phyloP scores from a whole-genome alignment of 2,888 invertebrate species.

The Ecliptopera silaceata region DNA sequence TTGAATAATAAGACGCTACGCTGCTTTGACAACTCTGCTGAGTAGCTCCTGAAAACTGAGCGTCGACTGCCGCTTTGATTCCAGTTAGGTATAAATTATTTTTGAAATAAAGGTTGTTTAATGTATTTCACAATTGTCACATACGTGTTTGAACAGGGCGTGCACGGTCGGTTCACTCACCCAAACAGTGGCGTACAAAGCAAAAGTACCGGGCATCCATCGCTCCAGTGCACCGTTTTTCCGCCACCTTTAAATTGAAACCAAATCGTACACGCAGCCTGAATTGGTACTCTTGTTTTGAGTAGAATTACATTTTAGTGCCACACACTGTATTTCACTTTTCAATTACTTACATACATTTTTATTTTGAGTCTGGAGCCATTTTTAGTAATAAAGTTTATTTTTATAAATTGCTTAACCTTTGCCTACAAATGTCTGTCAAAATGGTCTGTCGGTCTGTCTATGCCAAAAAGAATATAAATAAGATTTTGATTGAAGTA shows the following conservation, averaged over 20 bases:
- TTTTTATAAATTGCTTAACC: background rate
- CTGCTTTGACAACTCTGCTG: slow-evolving; percentile 40
- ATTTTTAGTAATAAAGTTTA: too few relatives aligned
- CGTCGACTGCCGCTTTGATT: slow-evolving; percentile 14
- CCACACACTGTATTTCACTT: too few relatives aligned
- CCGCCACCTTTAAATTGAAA: slow-evolving; percentile 72
- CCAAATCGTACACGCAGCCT: slow-evolving; percentile 58
- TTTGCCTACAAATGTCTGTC: background rate
- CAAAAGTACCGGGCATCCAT: slow-evolving; percentile 61
- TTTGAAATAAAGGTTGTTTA: slow-evolving; percentile 45
- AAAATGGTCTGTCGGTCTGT: slow-evolving; percentile 4
- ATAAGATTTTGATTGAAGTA: slow-evolving; percentile 27
- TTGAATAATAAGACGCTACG: slow-evolving; percentile 32
- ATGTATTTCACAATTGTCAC: slow-evolving; percentile 49
- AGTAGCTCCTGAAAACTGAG: slow-evolving; percentile 16
- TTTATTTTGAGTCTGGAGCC: too few relatives aligned
- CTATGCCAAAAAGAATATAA: slow-evolving; percentile 16
- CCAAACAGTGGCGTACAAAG: slow-evolving; percentile 67
- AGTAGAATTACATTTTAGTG: too few relatives aligned
- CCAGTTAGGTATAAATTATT: slow-evolving; percentile 34
- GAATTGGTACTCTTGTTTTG: slow-evolving; percentile 44
- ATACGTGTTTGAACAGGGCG: slow-evolving; percentile 42
- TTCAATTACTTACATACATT: too few relatives aligned
- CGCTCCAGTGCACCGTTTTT: slow-evolving; percentile 67
- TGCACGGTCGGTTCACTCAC: slow-evolving; percentile 54